Evolutionary conservation across 2,797 vertebrate genomes (phyloP).

Genomic region (Florisuga fusca): DNA sequence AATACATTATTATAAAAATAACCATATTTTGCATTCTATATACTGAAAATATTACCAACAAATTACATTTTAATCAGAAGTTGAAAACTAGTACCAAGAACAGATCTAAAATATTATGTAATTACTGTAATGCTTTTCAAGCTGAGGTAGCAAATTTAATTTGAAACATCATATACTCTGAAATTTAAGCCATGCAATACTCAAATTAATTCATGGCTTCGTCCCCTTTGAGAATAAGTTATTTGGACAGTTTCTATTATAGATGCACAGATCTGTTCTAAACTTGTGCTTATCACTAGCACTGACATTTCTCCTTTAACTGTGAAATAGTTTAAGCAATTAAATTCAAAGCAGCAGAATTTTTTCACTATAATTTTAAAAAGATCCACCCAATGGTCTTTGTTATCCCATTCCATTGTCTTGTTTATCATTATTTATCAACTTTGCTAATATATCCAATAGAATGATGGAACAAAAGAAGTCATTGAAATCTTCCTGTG

Average conservation of each 20-base stretch:
- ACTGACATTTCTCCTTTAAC: neutral
- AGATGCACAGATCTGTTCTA: neutral
- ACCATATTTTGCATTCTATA: neutral
- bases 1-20: neutral
- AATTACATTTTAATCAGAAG: neutral
- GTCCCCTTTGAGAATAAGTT: neutral
- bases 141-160: neutral
- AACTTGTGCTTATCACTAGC: neutral
- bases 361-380: neutral
- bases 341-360: neutral
- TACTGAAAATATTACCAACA: neutral
- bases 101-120: neutral
- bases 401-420: neutral
- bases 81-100: neutral
- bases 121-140: neutral
- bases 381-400: neutral
- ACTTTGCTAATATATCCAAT: neutral
- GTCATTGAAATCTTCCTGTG: neutral
- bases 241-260: neutral
- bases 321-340: neutral
- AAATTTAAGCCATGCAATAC: neutral
- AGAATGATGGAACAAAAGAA: neutral
- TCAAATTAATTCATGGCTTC: neutral
- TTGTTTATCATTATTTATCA: neutral
- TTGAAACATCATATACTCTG: neutral